Evolutionary conservation across 23 tunicate species (phyloP).

Genomic region (Clavelina lepadiformis): DNA sequence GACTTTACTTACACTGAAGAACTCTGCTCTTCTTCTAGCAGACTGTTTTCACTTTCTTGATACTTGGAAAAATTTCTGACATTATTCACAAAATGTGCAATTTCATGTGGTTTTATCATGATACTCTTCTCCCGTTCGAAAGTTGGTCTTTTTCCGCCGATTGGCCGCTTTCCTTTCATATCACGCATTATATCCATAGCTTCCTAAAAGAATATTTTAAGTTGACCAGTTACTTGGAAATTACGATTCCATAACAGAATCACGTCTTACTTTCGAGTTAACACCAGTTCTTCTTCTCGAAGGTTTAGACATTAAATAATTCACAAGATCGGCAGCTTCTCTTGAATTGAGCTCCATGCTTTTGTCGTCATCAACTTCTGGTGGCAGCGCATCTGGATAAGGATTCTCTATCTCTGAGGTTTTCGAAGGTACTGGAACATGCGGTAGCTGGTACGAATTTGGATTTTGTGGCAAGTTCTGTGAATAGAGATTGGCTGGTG

Average conservation of each 20-base stretch:
- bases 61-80: no score
- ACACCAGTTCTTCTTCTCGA: conserved; percentile 9
- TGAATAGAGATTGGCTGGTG: no score
- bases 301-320: conserved; percentile 27
- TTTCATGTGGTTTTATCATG: conserved; percentile 56
- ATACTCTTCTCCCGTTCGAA: conserved; percentile 54
- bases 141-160: not conserved
- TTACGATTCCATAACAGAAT: no score
- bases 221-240: no score
- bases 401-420: no score
- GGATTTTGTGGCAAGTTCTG: no score
- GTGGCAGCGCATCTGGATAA: no score
- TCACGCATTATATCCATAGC: conserved; percentile 51
- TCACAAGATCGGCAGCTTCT: conserved; percentile 73
- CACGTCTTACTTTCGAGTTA: not conserved
- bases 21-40: no score
- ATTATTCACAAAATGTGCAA: conserved; percentile 53
- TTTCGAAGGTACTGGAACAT: conserved; percentile 17
- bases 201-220: conserved; percentile 51
- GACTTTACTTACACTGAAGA: no score
- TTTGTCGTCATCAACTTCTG: not conserved
- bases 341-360: conserved; percentile 60
- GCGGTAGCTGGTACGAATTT: no score
- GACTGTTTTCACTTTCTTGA: no score
- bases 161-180: conserved; percentile 19